Percentiles rank a stretch among this genome's conserved stretches.
Conservation (phyloP, 2,797 vertebrate species). For the Catharus ustulatus region DNA sequence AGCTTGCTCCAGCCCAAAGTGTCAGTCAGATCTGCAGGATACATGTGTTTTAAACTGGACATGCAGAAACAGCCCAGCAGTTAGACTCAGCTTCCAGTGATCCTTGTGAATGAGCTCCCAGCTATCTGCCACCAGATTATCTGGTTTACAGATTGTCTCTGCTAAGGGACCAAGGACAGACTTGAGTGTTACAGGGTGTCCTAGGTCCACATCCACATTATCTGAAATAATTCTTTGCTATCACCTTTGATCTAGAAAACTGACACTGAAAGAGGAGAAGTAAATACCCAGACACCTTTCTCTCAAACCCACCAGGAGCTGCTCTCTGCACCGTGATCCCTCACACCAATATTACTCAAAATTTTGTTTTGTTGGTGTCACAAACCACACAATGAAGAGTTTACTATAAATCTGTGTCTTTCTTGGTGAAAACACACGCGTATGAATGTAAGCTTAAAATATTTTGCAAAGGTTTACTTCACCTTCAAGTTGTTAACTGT, state of each 20-base stretch:
- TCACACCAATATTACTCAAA: not conserved
- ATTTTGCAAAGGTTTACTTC: not conserved
- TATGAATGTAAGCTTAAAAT: not conserved
- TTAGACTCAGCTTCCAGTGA: not conserved
- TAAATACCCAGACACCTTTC: not conserved
- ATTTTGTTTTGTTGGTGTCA: not conserved
- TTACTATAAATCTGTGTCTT: not conserved
- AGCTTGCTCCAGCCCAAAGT: conserved; percentile 32
- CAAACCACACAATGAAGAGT: not conserved
- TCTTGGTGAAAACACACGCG: conserved; percentile 11
- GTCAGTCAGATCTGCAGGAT: conserved; percentile 42
- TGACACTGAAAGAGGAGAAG: not conserved
- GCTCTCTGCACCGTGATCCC: not conserved
- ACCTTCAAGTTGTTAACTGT: conserved; percentile 15
- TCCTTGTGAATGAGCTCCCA: not conserved
- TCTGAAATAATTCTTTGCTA: not conserved
- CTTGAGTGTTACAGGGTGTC: not conserved
- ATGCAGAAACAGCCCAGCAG: not conserved
- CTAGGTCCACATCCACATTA: not conserved
- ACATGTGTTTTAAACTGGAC: conserved; percentile 36
- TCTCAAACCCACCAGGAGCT: not conserved
- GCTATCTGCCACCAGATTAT: not conserved
- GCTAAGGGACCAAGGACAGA: not conserved
- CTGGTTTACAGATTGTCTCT: not conserved
- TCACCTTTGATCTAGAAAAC: not conserved